Base-by-base conservation (phyloP, 2,797 vertebrate species). In the Manis pentadactyla region DNA sequence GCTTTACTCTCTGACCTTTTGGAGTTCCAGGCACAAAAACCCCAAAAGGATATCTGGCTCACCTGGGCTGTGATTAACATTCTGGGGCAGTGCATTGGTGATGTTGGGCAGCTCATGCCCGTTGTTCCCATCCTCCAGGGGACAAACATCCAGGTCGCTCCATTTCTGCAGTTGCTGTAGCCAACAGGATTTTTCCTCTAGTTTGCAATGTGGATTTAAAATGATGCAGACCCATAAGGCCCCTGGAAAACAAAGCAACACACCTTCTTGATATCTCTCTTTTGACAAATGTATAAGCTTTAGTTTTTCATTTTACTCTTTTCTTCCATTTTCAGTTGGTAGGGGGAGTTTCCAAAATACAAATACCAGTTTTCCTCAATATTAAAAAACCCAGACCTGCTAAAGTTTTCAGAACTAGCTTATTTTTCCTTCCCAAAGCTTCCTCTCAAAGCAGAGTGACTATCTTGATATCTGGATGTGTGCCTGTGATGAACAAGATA, bases 181-280 rank as follows among this genome's bases (percentile, higher is more conserved):
- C 99, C 99, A 99, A 98, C 99, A 98, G 91, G 98, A 99, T 98
- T 99, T 99, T 98, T 99, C 99, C 93, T 99, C 99, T 59, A 99
- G 99, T 98, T 99, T 99, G 98, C 99, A 99, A 98, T 99, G 99
- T 0, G 99, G 99, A 98, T 99, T 99, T 83, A 99, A 98, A 98
- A 99, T 99, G 87, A 99, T 99, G 0, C 99, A 99, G 93, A 99
- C 99, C 99, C 99, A 99, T 98, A 99, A 98, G 0, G 99, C 99
- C 98, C 99, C 99, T 99, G 97, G 69, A 97, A 96, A 98, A 97
- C 86, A 94, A 3, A 96, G 69, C 57, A 92, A 63, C 0, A 0
- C 55, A 94, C 84, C 97, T 85, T 93, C 74, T 94, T 95, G 37
- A 68, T 66, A 86, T 69, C 39, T 53, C 18, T 81, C 37, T 59